Evolutionary conservation across 1,140 invertebrate species (phyloP), one percentile per base, ranked within the genome.

Genomic region (Meloidogyne hapla): DNA sequence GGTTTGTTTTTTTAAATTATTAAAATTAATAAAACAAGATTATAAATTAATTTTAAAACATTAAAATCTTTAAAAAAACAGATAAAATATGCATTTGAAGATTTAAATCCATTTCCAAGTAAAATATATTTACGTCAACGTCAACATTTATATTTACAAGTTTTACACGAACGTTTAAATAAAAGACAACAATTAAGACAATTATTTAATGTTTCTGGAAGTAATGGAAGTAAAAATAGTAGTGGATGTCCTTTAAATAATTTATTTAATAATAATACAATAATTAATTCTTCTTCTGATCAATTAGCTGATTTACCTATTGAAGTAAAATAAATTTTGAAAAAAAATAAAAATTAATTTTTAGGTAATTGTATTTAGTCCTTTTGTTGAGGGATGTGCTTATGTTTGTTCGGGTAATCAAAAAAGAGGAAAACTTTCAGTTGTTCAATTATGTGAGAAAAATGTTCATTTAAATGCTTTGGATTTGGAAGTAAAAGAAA

Each of bases 41-140:
- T 18, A n/a, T 18, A 4, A 26, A 26, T n/a, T 23, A 66, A 62
- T 74, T 26, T 26, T 38, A 45, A 25, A n/a, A n/a, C n/a, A n/a
- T n/a, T 33, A 33, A 33, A 33, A 33, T 33, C 9, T 33, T 33
- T 33, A 33, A 33, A 33, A 33, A 33, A 33, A 6, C 10, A 75
- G 75, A 76, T 76, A 26, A 75, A 90, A 89, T 84, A 85, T 64
- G 88, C 90, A 12, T 90, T 90, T 83, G 88, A 89, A 72, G 88
- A 88, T n/a, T 70, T 90, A 63, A 87, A 88, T 68, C 89, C 89
- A 18, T 90, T 90, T 79, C 88, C 89, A 10, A 81, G 86, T 48
- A 82, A 89, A 61, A 82, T 87, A 72, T 85, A 88, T 73, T 89
- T 90, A 65, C 72, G 80, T 0, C 80, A 83, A 23, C 90, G 90